A percentile compares a stretch with the other conserved stretches of the same genome.
Conservation (phyloP, 2,888 invertebrate species). For the Sepioteuthis lessoniana region DNA sequence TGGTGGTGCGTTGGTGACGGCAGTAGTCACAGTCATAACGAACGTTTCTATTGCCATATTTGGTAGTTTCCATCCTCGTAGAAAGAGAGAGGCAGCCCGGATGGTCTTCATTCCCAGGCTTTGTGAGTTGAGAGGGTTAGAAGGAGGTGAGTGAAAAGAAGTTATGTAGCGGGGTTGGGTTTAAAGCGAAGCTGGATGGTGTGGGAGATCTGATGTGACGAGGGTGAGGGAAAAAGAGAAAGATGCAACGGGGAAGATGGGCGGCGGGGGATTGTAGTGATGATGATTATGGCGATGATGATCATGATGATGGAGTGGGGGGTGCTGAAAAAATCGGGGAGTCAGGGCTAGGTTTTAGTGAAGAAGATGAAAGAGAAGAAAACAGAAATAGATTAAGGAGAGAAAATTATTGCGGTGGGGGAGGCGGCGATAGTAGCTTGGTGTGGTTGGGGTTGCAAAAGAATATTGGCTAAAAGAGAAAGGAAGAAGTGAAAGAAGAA, state of each 20-base stretch:
- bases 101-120: slow-evolving; percentile 33
- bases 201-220: background rate
- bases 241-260: background rate
- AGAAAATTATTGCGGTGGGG: too few species aligned
- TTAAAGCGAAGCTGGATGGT: background rate
- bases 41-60: slow-evolving; percentile 23
- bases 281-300: too few species aligned
- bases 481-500: too few species aligned
- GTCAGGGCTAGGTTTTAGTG: too few species aligned
- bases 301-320: too few species aligned
- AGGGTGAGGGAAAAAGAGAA: background rate
- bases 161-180: background rate
- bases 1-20: background rate
- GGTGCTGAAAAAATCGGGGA: too few species aligned
- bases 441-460: too few species aligned
- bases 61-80: slow-evolving; percentile 33
- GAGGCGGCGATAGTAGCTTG: too few species aligned
- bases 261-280: background rate
- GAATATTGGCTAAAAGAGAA: too few species aligned
- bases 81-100: background rate
- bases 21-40: background rate
- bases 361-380: too few species aligned
- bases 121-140: background rate
- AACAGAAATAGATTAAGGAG: too few species aligned
- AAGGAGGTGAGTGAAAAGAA: background rate